These are phyloP conservation scores for Eucidaris tribuloides DNA, from an alignment of 35 echinoderm and acorn worm genomes.

Conservation along the genomic window DNA sequence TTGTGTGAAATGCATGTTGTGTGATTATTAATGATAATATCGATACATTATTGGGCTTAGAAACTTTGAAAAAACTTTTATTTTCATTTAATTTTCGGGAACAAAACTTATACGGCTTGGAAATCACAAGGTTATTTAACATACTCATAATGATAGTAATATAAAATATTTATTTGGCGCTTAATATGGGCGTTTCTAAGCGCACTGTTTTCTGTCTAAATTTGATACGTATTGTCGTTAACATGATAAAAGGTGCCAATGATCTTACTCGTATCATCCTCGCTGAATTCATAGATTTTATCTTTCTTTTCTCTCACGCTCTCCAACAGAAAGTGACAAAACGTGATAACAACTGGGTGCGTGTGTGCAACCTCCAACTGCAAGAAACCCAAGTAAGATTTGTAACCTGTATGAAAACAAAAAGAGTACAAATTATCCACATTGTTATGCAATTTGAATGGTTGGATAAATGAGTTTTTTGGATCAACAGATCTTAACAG, in stretches of 20 bases:
- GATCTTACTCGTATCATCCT: neutral
- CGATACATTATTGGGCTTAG: too few species aligned
- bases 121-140: too few species aligned
- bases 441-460: too few species aligned
- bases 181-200: neutral
- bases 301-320: neutral
- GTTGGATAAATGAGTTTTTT: too few species aligned
- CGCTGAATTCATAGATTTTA: neutral
- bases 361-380: constrained; percentile 75
- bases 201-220: neutral
- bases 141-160: too few species aligned
- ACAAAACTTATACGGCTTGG: too few species aligned
- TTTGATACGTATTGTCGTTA: neutral
- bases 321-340: constrained; percentile 55
- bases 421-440: too few species aligned
- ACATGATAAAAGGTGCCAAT: neutral
- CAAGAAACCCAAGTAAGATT: constrained; percentile 71
- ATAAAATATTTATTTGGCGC: neutral
- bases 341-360: constrained; percentile 70
- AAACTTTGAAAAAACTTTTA: too few species aligned
- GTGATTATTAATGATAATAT: too few species aligned
- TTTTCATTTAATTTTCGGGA: neutral
- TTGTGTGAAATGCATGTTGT: too few species aligned
- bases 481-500: too few species aligned
- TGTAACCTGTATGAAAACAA: too few species aligned